phyloP scores from a whole-genome alignment of 2,888 invertebrate species.

The Dastarcus helophoroides region DNA sequence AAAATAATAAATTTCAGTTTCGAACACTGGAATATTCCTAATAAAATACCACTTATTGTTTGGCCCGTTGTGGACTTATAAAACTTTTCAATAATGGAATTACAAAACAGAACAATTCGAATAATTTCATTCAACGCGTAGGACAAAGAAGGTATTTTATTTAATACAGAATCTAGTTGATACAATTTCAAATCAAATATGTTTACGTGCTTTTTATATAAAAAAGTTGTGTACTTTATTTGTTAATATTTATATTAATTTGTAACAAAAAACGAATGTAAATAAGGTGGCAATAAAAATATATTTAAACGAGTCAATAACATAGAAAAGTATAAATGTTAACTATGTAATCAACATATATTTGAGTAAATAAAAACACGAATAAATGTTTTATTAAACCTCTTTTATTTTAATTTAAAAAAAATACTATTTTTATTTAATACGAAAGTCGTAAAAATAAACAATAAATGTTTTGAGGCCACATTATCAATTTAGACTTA shows the following conservation, averaged over 20 bases:
- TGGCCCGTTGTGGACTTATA: no score
- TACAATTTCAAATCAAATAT: conserved; percentile 1
- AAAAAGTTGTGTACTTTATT: conserved; percentile 5
- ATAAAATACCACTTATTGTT: no score
- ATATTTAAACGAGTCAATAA: conserved; percentile 26
- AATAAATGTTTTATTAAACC: conserved; percentile 21
- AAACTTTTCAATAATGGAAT: no score
- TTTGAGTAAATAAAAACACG: conserved; percentile 24
- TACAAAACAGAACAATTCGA: no score
- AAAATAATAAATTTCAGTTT: no score
- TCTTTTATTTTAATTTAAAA: conserved; percentile 18
- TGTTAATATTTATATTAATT: conserved; percentile 3
- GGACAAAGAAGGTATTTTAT: no score
- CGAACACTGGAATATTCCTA: no score
- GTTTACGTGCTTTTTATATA: not conserved
- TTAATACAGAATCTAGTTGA: no score
- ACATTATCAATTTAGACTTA: conserved; percentile 9
- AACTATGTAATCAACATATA: conserved; percentile 24
- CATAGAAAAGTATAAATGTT: conserved; percentile 24
- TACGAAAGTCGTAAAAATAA: conserved; percentile 17
- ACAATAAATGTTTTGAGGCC: conserved; percentile 11
- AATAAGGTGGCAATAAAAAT: conserved; percentile 27
- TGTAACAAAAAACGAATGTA: conserved; percentile 22
- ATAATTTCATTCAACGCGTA: no score
- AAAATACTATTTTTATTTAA: conserved; percentile 4